A percentile compares a stretch with the other conserved stretches of the same genome.
These are phyloP conservation scores for Sebastes kiyomatsui DNA, from an alignment of 2,797 vertebrate genomes.

Conservation along the genomic window DNA sequence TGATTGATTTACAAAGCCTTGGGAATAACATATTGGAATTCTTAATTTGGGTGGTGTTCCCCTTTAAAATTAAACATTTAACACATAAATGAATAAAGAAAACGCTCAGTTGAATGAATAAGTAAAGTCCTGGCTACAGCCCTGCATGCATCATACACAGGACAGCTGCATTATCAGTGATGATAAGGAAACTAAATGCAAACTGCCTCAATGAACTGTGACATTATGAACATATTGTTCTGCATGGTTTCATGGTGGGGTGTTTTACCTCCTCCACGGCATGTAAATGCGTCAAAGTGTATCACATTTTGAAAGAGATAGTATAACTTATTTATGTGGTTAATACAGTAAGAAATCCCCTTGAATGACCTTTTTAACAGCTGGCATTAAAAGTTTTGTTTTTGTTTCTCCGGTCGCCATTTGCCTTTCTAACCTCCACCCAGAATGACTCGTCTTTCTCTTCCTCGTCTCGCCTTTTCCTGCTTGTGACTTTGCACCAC, in stretches of 20 bases:
- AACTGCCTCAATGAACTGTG: too few species aligned
- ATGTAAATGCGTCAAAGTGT: not conserved
- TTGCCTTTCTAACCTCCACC: not conserved
- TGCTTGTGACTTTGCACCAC: not conserved
- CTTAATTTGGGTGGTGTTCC: too few species aligned
- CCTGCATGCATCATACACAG: not conserved
- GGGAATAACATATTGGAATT: too few species aligned
- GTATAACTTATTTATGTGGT: not conserved
- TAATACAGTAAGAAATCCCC: not conserved
- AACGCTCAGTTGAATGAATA: too few species aligned
- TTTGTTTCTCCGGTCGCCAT: conserved; percentile 10
- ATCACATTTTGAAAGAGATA: not conserved
- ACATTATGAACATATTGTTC: not conserved
- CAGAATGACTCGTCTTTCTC: not conserved
- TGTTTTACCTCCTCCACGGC: too few species aligned
- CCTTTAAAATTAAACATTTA: too few species aligned
- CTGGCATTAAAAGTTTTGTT: not conserved
- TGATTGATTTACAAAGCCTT: too few species aligned
- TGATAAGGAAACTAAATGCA: not conserved
- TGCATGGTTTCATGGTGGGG: not conserved
- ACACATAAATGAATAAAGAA: too few species aligned
- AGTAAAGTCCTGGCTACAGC: not conserved
- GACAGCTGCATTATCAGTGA: too few species aligned
- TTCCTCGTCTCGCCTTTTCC: conserved; percentile 16
- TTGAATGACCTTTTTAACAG: not conserved